These are phyloP conservation scores for Cataglyphis livida DNA, from an alignment of 2,888 invertebrate species.

Conservation along the genomic window DNA sequence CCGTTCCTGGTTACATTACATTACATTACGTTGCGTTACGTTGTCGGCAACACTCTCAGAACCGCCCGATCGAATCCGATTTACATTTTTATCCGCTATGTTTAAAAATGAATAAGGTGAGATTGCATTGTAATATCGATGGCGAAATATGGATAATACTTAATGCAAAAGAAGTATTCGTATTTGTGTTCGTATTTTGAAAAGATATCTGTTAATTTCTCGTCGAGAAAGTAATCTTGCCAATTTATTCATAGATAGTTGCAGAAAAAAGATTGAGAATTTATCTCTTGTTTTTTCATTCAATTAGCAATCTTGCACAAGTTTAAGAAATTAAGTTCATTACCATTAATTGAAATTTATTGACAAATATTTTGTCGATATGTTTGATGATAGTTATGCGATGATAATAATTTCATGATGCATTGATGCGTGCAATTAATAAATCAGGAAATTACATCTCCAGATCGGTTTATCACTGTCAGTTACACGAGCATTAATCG, in stretches of 20 bases:
- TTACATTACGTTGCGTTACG: constrained; percentile 9
- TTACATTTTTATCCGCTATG: constrained; percentile 28
- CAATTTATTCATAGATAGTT: not conserved
- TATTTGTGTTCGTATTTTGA: not conserved
- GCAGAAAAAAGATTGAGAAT: not conserved
- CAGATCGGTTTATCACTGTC: constrained; percentile 41
- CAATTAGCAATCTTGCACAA: not conserved
- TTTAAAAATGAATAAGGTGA: constrained; percentile 29
- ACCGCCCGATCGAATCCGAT: constrained; percentile 11
- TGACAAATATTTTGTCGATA: not conserved
- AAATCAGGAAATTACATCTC: constrained; percentile 43
- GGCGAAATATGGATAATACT: not conserved
- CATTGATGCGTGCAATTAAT: constrained; percentile 7
- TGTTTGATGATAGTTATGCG: not conserved
- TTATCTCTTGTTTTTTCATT: not conserved
- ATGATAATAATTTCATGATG: constrained; percentile 5
- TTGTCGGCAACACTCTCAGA: constrained; percentile 8
- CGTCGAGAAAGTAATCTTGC: not conserved
- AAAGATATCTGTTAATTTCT: not conserved
- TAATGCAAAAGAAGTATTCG: not conserved
- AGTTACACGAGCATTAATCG: constrained; percentile 35
- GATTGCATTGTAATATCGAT: not conserved
- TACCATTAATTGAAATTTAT: constrained; percentile 1
- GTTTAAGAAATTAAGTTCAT: not conserved
- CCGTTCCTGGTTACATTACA: constrained; percentile 14